Percentiles rank a stretch among this genome's conserved stretches.
phyloP scores from a whole-genome alignment of 1,140 invertebrate genomes.

The Ptiloglossa arizonensis region DNA sequence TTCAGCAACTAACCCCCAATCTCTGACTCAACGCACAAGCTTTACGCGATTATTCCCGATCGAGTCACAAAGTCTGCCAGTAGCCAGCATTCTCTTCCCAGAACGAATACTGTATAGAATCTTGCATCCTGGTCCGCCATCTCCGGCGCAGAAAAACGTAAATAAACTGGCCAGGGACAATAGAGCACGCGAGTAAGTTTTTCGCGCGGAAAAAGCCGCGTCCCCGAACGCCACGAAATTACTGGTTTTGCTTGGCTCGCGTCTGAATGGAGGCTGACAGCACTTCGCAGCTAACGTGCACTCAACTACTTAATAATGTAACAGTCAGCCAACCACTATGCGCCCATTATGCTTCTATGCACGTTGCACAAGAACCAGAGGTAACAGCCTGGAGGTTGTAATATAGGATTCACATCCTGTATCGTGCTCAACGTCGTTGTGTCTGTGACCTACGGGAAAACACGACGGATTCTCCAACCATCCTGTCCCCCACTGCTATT shows the following conservation, averaged over 20 bases:
- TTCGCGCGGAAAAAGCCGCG: neutral
- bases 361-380: conserved; percentile 64
- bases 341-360: conserved; percentile 74
- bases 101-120: too few relatives aligned
- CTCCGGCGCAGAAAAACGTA: neutral
- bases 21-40: too few relatives aligned
- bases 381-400: conserved; percentile 61
- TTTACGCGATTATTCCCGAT: too few relatives aligned
- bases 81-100: too few relatives aligned
- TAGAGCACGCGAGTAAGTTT: neutral
- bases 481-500: neutral
- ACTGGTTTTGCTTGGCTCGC: conserved; percentile 57
- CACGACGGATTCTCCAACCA: conserved; percentile 2
- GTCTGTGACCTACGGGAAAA: conserved; percentile 33
- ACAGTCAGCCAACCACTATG: conserved; percentile 75
- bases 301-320: conserved; percentile 78
- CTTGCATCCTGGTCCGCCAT: neutral
- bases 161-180: conserved; percentile 3
- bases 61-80: too few relatives aligned
- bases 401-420: conserved; percentile 65
- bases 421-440: conserved; percentile 45
- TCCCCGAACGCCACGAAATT: conserved; percentile 45
- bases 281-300: conserved; percentile 73
- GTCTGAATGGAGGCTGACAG: conserved; percentile 72
- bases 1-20: too few relatives aligned